phyloP scores from a whole-genome alignment of 2,888 invertebrate genomes.

The Molanna angustata region DNA sequence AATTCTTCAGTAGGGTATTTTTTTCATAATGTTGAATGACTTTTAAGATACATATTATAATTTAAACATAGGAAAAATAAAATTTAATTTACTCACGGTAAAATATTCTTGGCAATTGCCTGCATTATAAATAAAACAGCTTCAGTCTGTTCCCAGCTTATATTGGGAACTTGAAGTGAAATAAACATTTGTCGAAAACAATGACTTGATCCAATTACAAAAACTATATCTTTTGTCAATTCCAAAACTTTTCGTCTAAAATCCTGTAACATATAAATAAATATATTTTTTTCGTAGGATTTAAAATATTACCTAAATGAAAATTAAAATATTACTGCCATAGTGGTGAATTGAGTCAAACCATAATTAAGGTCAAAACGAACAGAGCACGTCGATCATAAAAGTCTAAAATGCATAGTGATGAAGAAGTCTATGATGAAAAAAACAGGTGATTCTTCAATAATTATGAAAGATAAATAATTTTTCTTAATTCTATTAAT shows the following conservation, averaged over 20 bases:
- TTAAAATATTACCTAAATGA: background rate
- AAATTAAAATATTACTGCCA: background rate
- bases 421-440: too few relatives aligned
- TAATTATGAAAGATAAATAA: too few relatives aligned
- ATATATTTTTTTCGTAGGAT: background rate
- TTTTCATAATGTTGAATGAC: background rate
- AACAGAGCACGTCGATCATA: too few relatives aligned
- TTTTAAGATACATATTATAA: slow-evolving; percentile 7
- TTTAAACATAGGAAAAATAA: slow-evolving; percentile 19
- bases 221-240: slow-evolving; percentile 93
- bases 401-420: too few relatives aligned
- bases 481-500: too few relatives aligned
- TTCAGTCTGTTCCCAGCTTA: slow-evolving; percentile 91
- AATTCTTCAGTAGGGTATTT: too few relatives aligned
- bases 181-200: slow-evolving; percentile 91
- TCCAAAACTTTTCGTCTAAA: slow-evolving; percentile 86
- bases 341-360: background rate
- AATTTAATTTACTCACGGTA: slow-evolving; percentile 79
- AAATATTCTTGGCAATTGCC: slow-evolving; percentile 89
- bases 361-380: too few relatives aligned
- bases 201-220: slow-evolving; percentile 89
- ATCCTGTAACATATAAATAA: slow-evolving; percentile 47
- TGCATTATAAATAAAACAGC: slow-evolving; percentile 95
- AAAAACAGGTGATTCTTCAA: too few relatives aligned
- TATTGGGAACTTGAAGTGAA: slow-evolving; percentile 66